These are phyloP conservation scores for Sciurus niger DNA, from an alignment of 2,113 vertebrate species.

Conservation along the genomic window DNA sequence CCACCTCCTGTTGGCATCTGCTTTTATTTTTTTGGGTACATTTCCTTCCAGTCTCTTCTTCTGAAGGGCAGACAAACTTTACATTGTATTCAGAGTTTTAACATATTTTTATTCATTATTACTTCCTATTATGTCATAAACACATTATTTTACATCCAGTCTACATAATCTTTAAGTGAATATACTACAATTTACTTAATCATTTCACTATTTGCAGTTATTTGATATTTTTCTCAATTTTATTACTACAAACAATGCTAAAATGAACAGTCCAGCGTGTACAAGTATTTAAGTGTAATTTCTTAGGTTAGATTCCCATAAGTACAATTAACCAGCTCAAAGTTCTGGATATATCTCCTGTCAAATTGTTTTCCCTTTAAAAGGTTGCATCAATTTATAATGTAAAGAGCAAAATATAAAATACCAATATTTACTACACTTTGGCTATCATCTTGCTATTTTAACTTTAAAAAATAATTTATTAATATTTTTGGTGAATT, in stretches of 20 bases:
- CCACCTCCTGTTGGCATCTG: background rate
- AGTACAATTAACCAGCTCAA: background rate
- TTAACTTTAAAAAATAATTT: background rate
- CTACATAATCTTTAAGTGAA: background rate
- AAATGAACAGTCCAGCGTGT: background rate
- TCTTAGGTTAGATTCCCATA: background rate
- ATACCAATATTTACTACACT: background rate
- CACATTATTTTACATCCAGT: background rate
- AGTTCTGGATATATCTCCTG: background rate
- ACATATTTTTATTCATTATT: background rate
- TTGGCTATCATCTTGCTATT: background rate
- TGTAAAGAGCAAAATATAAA: background rate
- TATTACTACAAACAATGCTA: constrained; percentile 11
- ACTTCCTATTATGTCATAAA: background rate
- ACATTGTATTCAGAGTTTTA: background rate
- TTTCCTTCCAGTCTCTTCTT: background rate
- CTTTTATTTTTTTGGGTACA: no score
- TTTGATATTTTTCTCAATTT: background rate
- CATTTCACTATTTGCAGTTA: background rate
- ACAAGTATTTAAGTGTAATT: background rate
- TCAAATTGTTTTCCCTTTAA: constrained; percentile 11
- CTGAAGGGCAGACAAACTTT: background rate
- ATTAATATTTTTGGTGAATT: background rate
- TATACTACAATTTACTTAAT: background rate
- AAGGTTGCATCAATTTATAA: background rate